phyloP scores from a whole-genome alignment of 2,113 vertebrate genomes.

The Alouatta palliata region DNA sequence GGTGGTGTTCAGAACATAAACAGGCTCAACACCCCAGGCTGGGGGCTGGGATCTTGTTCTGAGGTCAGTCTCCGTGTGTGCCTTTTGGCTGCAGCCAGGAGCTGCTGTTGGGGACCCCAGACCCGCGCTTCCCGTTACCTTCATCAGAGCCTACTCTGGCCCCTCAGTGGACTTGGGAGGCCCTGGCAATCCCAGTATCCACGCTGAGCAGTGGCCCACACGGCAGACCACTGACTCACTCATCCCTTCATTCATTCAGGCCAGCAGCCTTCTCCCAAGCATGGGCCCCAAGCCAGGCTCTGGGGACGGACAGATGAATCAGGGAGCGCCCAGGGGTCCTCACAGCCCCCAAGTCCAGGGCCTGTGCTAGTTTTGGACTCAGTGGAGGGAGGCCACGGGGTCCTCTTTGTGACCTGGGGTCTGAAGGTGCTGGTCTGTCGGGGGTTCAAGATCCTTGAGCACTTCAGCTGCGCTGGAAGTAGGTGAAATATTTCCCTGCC shows the following conservation, averaged over 20 bases:
- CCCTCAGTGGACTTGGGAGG: not conserved
- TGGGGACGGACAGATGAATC: fast-evolving
- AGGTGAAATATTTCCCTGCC: fast-evolving
- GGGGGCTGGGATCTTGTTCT: not conserved
- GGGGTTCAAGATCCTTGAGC: not conserved
- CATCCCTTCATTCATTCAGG: too few species aligned
- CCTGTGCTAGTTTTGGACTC: not conserved
- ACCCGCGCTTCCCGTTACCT: fast-evolving
- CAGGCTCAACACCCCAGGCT: not conserved
- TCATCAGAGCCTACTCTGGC: not conserved
- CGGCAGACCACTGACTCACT: not conserved
- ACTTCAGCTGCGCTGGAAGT: fast-evolving
- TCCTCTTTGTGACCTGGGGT: fast-evolving
- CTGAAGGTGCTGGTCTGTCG: not conserved
- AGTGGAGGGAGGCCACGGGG: not conserved
- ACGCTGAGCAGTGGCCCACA: not conserved
- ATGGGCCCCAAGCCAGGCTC: not conserved
- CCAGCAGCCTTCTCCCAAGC: too few species aligned
- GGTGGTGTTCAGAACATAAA: not conserved
- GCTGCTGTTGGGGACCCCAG: not conserved
- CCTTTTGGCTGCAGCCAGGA: not conserved
- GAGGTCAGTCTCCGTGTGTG: not conserved
- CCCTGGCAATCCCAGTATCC: not conserved
- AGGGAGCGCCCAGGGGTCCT: not conserved
- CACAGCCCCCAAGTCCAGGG: not conserved